Evolutionary conservation across 2,797 vertebrate genomes (phyloP), one percentile per base, ranked within the genome.

Genomic region (Poecilia gillii): DNA sequence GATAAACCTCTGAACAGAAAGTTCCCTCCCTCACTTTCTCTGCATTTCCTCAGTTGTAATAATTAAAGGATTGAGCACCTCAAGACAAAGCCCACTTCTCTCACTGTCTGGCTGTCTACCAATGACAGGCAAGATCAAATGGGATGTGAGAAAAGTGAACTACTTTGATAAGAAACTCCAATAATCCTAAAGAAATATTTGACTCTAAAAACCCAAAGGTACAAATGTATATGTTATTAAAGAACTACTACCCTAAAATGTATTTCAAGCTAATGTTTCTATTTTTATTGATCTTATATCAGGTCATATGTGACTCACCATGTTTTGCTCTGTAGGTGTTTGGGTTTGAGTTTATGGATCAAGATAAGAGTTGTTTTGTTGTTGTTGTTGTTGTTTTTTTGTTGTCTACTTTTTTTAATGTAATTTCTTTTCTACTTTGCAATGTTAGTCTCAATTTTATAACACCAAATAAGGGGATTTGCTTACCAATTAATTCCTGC

Each of bases 1-100:
- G 92, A 94, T 94, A 94, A 95, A 95, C 93, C 89, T 91, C 83
- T 91, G 89, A 90, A 90, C 89, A 84, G 84, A 89, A 93, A 88
- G 85, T 91, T 88, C 89, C 90, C 89, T 82, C 89, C 87, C 87
- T 91, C 86, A 55, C 84, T 85, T 78, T 78, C 73, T 85, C 84
- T 82, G 70, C 82, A 81, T 89, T 78, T 62, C 47, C 75, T 84
- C 78, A 78, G 57, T 74, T 74, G 75, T 82, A 87, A 87, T 87
- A 43, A 72, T 53, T 78, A 78, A 91, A 87, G n/a, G n/a, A 62
- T 31, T 86, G 76, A 62, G 75, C 57, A 74, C 62, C 72, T 77
- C 31, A 70, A 74, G 4, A 73, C 46, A 59, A 71, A 43, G 41
- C 39, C 39, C 12, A 45, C 12, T 14, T 43, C 39, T 25, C n/a